Percentiles rank a stretch among this genome's conserved stretches.
phyloP scores from a whole-genome alignment of 2,797 vertebrate genomes.

The Cirrhinus mrigala region DNA sequence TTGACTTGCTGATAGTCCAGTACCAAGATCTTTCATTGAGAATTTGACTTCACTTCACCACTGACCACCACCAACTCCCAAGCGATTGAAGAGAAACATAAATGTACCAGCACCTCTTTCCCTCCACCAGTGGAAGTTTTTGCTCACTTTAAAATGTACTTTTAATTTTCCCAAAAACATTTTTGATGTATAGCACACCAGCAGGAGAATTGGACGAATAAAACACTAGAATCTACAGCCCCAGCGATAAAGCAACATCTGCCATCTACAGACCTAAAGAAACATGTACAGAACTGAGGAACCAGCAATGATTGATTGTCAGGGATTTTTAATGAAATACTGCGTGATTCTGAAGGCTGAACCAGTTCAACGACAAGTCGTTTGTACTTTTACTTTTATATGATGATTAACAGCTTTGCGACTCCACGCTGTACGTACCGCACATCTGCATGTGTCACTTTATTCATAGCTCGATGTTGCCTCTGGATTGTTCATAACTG shows the following conservation, averaged over 20 bases:
- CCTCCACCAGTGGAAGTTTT: not conserved
- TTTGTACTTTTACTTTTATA: not conserved
- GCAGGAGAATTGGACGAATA: not conserved
- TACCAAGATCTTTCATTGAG: not conserved
- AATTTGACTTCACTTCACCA: constrained; percentile 11
- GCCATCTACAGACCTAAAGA: not conserved
- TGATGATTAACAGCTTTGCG: not conserved
- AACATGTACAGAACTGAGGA: not conserved
- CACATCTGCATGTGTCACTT: constrained; percentile 35
- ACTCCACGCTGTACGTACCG: not conserved
- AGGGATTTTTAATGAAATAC: not conserved
- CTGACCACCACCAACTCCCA: not conserved
- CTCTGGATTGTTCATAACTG: not conserved
- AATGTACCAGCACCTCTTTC: constrained; percentile 30
- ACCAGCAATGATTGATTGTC: constrained; percentile 22
- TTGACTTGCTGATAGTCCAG: not conserved
- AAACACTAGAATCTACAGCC: not conserved
- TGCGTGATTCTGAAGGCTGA: not conserved
- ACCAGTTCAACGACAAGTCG: not conserved
- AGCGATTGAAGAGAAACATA: constrained; percentile 12
- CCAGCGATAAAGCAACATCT: not conserved
- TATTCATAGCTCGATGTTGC: constrained; percentile 1
- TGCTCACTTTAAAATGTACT: not conserved
- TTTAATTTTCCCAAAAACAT: not conserved
- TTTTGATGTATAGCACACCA: constrained; percentile 6